A percentile compares a stretch with the other conserved stretches of the same genome.
Evolutionary conservation across 2,797 vertebrate species (phyloP).

Genomic region (Aselliscus stoliczkanus): DNA sequence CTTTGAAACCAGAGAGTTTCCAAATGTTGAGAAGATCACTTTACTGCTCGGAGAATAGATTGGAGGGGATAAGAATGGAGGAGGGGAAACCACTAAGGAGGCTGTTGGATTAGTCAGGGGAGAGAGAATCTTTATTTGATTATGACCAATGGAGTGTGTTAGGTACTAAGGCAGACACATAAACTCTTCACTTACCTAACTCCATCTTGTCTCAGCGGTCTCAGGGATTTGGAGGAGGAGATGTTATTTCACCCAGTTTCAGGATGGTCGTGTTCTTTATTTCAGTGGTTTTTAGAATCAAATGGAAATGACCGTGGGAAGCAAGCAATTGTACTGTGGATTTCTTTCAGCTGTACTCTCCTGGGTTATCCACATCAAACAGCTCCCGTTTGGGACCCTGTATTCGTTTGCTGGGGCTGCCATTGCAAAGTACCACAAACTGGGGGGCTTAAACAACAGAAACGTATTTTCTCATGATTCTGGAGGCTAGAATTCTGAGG

Average conservation of each 20-base stretch:
- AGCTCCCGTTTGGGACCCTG: not conserved
- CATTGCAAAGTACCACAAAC: not conserved
- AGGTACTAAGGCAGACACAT: not conserved
- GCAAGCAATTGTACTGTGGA: not conserved
- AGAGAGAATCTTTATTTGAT: not conserved
- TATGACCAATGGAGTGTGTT: not conserved
- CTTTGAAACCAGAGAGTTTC: not conserved
- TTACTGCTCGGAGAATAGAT: not conserved
- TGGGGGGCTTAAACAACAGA: not conserved
- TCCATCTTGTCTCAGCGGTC: not conserved
- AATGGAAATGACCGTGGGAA: not conserved
- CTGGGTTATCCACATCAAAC: not conserved
- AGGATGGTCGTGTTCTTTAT: not conserved
- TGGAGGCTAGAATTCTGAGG: not conserved
- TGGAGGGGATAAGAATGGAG: not conserved
- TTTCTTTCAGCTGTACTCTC: not conserved
- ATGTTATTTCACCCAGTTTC: not conserved
- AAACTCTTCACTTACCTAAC: not conserved
- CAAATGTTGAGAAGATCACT: not conserved
- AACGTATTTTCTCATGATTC: not conserved
- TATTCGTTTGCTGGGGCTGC: not conserved
- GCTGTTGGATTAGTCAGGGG: not conserved
- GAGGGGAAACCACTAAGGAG: not conserved
- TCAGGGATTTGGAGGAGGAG: not conserved
- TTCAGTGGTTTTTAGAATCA: not conserved